Evolutionary conservation across 2,888 invertebrate genomes (phyloP).

Genomic region (Melieria picta): DNA sequence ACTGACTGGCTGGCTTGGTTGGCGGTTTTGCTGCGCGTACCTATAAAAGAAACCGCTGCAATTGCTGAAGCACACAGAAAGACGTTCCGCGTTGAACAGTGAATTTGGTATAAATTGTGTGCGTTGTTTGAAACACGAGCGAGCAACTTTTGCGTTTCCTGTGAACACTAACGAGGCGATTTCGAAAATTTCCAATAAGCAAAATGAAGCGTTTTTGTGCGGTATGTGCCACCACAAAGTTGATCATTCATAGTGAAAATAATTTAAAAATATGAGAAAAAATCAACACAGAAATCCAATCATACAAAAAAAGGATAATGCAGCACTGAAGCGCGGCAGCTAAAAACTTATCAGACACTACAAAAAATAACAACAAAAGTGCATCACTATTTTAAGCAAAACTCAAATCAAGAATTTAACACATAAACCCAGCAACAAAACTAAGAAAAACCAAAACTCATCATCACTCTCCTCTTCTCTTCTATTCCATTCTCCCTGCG

Average conservation of each 20-base stretch:
- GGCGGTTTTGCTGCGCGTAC: slow-evolving; percentile 42
- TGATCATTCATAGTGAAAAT: slow-evolving; percentile 8
- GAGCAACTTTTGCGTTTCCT: slow-evolving; percentile 25
- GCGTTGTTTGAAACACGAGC: slow-evolving; percentile 25
- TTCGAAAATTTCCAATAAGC: slow-evolving; percentile 32
- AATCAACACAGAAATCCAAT: slow-evolving; percentile 3
- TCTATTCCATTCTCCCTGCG: slow-evolving; percentile 25
- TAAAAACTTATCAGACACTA: background rate
- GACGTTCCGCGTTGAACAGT: slow-evolving; percentile 62
- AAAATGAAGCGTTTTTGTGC: slow-evolving; percentile 64
- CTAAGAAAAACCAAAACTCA: background rate
- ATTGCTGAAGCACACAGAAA: slow-evolving; percentile 64
- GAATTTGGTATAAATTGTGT: slow-evolving; percentile 39
- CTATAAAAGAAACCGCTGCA: slow-evolving; percentile 65
- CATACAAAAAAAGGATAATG: slow-evolving; percentile 13
- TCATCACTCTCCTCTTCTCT: slow-evolving; percentile 2
- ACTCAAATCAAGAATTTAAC: slow-evolving; percentile 1
- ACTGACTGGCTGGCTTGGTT: background rate
- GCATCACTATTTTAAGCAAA: background rate
- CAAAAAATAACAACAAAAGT: background rate
- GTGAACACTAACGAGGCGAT: slow-evolving; percentile 29
- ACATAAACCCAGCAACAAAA: background rate
- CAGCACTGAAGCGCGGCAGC: background rate
- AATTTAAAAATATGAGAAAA: slow-evolving; percentile 8
- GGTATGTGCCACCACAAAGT: slow-evolving; percentile 52